Base-by-base conservation (phyloP, 2,113 vertebrate genomes). In the Menura novaehollandiae region DNA sequence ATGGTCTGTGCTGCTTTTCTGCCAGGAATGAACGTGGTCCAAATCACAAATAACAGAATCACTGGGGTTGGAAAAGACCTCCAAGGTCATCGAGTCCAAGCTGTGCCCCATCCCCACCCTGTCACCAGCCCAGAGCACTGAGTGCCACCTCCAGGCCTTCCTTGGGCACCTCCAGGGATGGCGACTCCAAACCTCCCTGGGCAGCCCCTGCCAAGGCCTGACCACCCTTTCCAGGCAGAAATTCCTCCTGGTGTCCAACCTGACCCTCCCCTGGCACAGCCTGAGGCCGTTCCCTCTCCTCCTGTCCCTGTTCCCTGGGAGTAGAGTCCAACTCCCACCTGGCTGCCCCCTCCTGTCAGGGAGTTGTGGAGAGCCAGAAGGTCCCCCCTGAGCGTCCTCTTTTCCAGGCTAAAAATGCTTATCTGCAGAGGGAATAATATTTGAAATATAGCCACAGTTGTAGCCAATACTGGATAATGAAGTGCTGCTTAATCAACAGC, bases 11-110 rank as follows among this genome's bases (percentile, higher is more conserved):
- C 68, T 78, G 81, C 64, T 81, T 43, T 14, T 37, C 15, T 49
- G 53, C 41, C 9, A 39, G 62, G 10, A 20, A 7, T 71, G 28
- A 83, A 39, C 4, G 3, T 17, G 41, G 49, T 44, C 44, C n/a
- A 43, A 35, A 62, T 27, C n/a, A 35, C 71, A 79, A 47, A 30
- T 3, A 62, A n/a, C 47, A 55, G 16, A 2, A 6, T 23, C 71
- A 0, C 32, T 8, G 10, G 32, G 41, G n/a, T 2, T 69, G 55
- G n/a, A 35, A 75, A 62, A 75, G 17, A 20, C n/a, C 46, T 67
- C 3, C 37, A 2, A 41, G n/a, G 0, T 2, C 33, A 30, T 0
- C 0, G 1, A 47, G 41, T 3, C 23, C 14, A 0, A 30, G 30
- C 24, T 47, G 30, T 62, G 53, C 9, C 20, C 4, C 0, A 7